These are phyloP conservation scores for Steatornis caripensis DNA, from an alignment of 2,113 vertebrate species.

Conservation along the genomic window DNA sequence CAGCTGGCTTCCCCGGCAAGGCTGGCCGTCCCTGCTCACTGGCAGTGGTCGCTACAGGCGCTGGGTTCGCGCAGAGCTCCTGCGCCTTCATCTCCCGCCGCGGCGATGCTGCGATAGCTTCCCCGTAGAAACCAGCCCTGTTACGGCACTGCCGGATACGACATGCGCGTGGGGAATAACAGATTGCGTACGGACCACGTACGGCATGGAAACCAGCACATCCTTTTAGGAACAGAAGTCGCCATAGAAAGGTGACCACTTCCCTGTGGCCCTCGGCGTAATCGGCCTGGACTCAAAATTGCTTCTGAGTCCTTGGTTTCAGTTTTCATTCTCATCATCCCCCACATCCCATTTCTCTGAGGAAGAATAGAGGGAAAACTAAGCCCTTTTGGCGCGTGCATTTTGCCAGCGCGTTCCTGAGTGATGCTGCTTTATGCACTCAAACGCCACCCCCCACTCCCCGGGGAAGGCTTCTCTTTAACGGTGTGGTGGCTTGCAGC, in stretches of 20 bases:
- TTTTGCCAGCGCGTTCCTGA: rapidly evolving
- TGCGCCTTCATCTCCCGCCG: rapidly evolving
- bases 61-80: neutral
- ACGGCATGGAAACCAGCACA: rapidly evolving
- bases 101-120: neutral
- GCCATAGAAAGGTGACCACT: neutral
- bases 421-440: neutral
- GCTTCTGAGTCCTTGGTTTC: neutral
- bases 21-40: neutral
- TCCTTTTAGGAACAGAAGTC: neutral
- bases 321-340: neutral
- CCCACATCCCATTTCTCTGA: rapidly evolving
- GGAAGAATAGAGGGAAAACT: neutral
- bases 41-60: rapidly evolving
- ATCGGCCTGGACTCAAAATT: neutral
- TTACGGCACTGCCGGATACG: rapidly evolving
- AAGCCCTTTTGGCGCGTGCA: rapidly evolving
- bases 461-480: neutral
- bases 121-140: neutral
- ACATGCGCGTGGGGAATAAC: rapidly evolving
- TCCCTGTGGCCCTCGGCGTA: neutral
- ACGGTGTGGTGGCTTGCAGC: neutral
- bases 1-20: rapidly evolving
- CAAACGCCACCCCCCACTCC: rapidly evolving
- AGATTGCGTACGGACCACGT: rapidly evolving